These are phyloP conservation scores for Zaprionus ghesquierei DNA, from an alignment of 1,140 invertebrate genomes.

Conservation along the genomic window DNA sequence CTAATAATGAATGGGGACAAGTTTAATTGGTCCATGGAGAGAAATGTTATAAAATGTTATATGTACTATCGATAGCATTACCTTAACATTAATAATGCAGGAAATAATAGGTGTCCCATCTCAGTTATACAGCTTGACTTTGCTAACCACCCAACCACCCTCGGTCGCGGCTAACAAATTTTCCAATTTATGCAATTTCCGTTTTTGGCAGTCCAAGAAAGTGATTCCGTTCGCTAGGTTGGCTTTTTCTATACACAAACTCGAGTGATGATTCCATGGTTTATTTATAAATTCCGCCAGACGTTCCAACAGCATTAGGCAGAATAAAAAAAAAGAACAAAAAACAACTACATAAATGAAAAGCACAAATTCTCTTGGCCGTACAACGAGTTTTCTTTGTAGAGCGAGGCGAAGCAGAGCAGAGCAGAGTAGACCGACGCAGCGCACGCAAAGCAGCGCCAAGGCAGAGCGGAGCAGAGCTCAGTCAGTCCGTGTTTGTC, in stretches of 20 bases:
- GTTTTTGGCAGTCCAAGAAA: constrained; percentile 24
- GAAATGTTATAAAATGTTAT: background rate
- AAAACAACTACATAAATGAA: constrained; percentile 11
- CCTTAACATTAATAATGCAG: background rate
- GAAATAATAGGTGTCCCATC: background rate
- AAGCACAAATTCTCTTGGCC: constrained; percentile 13
- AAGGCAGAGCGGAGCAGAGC: background rate
- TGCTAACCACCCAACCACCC: background rate
- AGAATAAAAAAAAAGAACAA: background rate
- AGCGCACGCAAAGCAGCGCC: background rate
- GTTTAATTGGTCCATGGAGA: background rate
- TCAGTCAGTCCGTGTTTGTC: constrained; percentile 11
- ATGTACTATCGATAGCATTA: background rate
- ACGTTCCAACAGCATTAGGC: constrained; percentile 34
- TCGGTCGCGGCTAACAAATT: background rate
- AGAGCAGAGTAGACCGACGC: background rate
- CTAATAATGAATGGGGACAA: background rate
- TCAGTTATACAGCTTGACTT: background rate
- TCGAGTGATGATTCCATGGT: constrained; percentile 76
- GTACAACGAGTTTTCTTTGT: constrained; percentile 20
- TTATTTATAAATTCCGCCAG: constrained; percentile 78
- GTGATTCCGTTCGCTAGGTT: constrained; percentile 3
- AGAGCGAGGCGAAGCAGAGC: constrained; percentile 3
- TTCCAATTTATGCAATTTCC: constrained; percentile 52
- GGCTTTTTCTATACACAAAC: constrained; percentile 19